Evolutionary conservation across 2,888 invertebrate species (phyloP), one percentile per base, ranked within the genome.

Genomic region (Agrochola macilenta): DNA sequence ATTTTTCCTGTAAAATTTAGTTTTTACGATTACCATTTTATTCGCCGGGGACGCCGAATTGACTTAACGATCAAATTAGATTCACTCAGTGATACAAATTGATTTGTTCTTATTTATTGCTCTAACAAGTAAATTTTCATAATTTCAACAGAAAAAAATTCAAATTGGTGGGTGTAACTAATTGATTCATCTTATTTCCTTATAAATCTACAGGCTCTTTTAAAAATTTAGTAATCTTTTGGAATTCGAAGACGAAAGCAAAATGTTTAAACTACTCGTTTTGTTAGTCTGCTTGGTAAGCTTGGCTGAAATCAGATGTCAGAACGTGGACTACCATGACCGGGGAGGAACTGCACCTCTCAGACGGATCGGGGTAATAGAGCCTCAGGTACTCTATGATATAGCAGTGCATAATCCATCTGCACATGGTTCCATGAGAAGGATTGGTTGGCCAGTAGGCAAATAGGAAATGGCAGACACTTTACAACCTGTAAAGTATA

Each of bases 241-340:
- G 23, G 1, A 26, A 49, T 35, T 73, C 4, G 4, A 46, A 35
- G 20, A 9, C 4, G 1, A 72, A 72, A 8, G 14, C 17, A 57
- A 57, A 14, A 71, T 73, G 46, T 74, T 26, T 5, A 46, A 74
- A 26, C 17, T 58, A 17, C 9, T 74, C 46, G 1, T 74, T 17
- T 8, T 73, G 17, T 74, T 74, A 4, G 1, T 73, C 0, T 46
- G 14, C 20, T 11, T 74, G 11, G 7, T 35, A 8, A 46, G 9
- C n/a, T 26, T 58, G 35, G 20, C 14, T 35, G 57, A n/a, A 46
- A 26, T 74, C 3, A 14, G 2, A 35, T 46, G 46, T 20, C 46
- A 74, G n/a, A 4, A n/a, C 20, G 39, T 23, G 17, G 9, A 39
- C 9, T 14, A 39, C 7, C 14, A 39, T 17, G 20, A 14, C 35